Evolutionary conservation across 2,888 invertebrate genomes (phyloP).

Genomic region (Clistopyga incitator): DNA sequence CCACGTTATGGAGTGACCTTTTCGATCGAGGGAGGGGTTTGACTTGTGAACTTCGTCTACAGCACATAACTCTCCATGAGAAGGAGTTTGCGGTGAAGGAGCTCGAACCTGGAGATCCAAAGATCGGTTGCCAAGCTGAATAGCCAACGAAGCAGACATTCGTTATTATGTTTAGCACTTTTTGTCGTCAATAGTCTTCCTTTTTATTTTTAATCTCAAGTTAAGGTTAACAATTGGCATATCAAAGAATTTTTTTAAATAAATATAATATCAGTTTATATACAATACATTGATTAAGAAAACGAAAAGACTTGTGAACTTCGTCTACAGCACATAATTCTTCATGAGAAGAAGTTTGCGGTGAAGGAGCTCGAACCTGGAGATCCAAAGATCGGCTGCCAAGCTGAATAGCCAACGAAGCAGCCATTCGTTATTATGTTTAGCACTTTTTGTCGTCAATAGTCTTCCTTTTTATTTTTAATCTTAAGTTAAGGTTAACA

Average conservation of each 20-base stretch:
- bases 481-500: too few relatives aligned
- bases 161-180: too few relatives aligned
- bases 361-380: slow-evolving; percentile 17
- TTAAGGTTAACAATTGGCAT: too few relatives aligned
- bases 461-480: too few relatives aligned
- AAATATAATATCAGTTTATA: too few relatives aligned
- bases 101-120: slow-evolving; percentile 13
- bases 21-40: slow-evolving; percentile 63
- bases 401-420: background rate
- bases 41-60: slow-evolving; percentile 64
- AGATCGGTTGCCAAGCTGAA: slow-evolving; percentile 25
- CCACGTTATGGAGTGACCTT: slow-evolving; percentile 57
- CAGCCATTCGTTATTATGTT: slow-evolving; percentile 13
- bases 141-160: background rate
- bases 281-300: too few relatives aligned
- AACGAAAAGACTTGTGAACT: slow-evolving; percentile 67
- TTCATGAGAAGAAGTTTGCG: slow-evolving; percentile 36
- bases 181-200: too few relatives aligned
- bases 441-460: too few relatives aligned
- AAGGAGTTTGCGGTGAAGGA: slow-evolving; percentile 33
- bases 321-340: slow-evolving; percentile 49
- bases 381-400: slow-evolving; percentile 31
- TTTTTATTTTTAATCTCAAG: too few relatives aligned
- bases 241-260: too few relatives aligned
- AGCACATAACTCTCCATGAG: slow-evolving; percentile 44